These are phyloP conservation scores for Dipodomys stephensi DNA, from an alignment of 2,113 vertebrate species.

Conservation along the genomic window DNA sequence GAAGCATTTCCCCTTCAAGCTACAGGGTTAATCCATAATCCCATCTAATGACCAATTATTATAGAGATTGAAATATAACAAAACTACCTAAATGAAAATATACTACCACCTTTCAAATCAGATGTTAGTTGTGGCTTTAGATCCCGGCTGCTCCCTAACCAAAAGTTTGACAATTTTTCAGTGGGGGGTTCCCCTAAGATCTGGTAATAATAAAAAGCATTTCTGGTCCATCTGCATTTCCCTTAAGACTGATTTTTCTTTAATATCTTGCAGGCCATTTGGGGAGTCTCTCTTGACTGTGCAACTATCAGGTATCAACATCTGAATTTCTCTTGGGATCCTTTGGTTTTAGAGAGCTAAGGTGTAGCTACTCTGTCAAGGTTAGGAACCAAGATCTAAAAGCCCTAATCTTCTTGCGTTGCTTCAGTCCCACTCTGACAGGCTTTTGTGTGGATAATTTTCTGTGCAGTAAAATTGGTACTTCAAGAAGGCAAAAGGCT, in stretches of 20 bases:
- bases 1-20: background rate
- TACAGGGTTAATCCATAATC: background rate
- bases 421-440: slow-evolving; percentile 56
- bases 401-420: background rate
- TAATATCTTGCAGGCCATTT: background rate
- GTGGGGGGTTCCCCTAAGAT: background rate
- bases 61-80: background rate
- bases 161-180: background rate
- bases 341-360: background rate
- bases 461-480: background rate
- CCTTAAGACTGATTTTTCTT: background rate
- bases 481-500: background rate
- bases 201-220: slow-evolving; percentile 45
- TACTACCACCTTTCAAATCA: background rate
- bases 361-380: background rate
- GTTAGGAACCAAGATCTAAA: background rate
- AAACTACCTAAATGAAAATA: background rate
- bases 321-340: background rate
- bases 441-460: background rate
- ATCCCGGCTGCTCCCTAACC: background rate
- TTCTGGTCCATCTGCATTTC: background rate
- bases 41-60: background rate
- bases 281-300: background rate
- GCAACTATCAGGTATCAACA: background rate
- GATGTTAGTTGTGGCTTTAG: background rate